Evolutionary conservation across 2,113 vertebrate genomes (phyloP).

Genomic region (Otolemur garnettii): DNA sequence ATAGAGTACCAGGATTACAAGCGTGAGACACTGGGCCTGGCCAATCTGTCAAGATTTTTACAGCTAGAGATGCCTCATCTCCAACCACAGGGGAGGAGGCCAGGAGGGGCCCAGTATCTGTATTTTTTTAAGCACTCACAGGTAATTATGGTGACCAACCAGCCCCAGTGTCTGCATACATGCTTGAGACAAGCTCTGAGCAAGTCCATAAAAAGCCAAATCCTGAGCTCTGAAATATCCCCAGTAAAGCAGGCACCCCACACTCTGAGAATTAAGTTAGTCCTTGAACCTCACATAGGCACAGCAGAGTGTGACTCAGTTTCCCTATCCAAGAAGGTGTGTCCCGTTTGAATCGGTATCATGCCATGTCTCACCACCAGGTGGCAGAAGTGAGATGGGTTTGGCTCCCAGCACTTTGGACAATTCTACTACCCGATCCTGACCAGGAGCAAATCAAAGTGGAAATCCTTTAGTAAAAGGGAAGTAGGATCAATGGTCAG

Average conservation of each 20-base stretch:
- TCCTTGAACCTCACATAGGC: no score
- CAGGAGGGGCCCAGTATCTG: neutral
- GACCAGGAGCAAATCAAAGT: neutral
- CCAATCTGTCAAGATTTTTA: neutral
- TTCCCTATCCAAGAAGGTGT: rapidly evolving
- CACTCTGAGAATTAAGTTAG: rapidly evolving
- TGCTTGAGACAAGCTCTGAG: neutral
- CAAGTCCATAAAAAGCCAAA: neutral
- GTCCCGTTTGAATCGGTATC: neutral
- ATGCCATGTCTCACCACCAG: constrained; percentile 2
- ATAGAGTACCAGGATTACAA: no score
- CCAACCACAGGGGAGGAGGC: rapidly evolving
- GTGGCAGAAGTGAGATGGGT: constrained; percentile 50
- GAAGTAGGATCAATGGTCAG: neutral
- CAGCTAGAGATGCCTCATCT: neutral
- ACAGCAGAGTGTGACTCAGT: rapidly evolving
- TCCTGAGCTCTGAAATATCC: neutral
- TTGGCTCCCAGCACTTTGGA: neutral
- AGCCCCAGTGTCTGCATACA: neutral
- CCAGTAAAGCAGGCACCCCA: neutral
- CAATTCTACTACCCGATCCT: rapidly evolving
- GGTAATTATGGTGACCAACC: neutral
- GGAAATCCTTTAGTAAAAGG: neutral
- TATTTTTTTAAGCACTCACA: no score
- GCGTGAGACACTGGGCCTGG: no score